Evolutionary conservation across 2,888 invertebrate species (phyloP).

Genomic region (Aquatica leii): DNA sequence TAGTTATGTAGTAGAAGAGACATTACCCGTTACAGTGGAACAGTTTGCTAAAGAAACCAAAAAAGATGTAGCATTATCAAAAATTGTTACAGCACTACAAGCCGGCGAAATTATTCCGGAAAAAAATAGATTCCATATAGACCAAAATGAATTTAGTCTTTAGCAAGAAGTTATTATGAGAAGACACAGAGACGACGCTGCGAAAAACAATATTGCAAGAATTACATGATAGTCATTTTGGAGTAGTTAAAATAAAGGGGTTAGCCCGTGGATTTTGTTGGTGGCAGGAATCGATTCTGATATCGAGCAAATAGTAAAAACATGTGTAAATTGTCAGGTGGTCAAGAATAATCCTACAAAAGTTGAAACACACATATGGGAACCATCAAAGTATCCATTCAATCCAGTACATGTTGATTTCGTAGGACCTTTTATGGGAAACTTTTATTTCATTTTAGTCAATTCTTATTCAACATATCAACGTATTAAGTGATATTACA

Average conservation of each 20-base stretch:
- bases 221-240: no score
- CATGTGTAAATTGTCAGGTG: no score
- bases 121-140: not conserved
- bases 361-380: not conserved
- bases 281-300: slow-evolving; percentile 9
- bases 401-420: slow-evolving; percentile 10
- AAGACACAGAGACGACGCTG: not conserved
- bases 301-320: not conserved
- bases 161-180: slow-evolving; percentile 1
- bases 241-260: slow-evolving; percentile 10
- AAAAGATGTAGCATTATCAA: no score
- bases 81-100: no score
- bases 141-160: slow-evolving; percentile 4
- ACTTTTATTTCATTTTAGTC: not conserved
- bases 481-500: no score
- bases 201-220: slow-evolving; percentile 3
- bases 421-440: slow-evolving; percentile 9
- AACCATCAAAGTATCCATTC: slow-evolving; percentile 6
- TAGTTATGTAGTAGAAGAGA: not conserved
- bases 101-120: not conserved
- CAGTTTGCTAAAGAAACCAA: not conserved
- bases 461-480: slow-evolving; percentile 31
- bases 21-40: not conserved
- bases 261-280: slow-evolving; percentile 11
- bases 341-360: slow-evolving; percentile 7